phyloP scores from a whole-genome alignment of 2,113 vertebrate species.

The Pollachius pollachius region DNA sequence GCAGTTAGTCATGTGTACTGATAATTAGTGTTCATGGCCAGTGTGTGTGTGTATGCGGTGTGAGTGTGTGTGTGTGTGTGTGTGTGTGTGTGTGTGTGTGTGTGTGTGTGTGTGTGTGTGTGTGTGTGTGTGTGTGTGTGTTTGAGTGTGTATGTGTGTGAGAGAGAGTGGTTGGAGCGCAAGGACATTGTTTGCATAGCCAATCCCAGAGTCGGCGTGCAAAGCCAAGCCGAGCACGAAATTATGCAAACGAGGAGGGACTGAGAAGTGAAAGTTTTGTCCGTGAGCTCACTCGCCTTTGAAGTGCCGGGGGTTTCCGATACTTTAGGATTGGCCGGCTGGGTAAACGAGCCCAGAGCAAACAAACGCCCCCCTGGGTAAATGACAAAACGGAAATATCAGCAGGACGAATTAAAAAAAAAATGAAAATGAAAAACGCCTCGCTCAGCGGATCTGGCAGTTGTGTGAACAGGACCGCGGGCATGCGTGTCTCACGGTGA shows the following conservation, averaged over 20 bases:
- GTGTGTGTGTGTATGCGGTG: background rate
- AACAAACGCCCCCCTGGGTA: slow-evolving; percentile 48
- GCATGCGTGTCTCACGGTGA: slow-evolving; percentile 34
- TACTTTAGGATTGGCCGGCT: slow-evolving; percentile 51
- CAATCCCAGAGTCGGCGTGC: slow-evolving; percentile 38
- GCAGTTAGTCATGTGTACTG: slow-evolving; percentile 49
- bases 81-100: background rate
- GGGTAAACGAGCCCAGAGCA: slow-evolving; percentile 43
- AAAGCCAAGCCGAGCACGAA: slow-evolving; percentile 12
- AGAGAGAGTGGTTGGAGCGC: background rate
- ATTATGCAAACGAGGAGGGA: slow-evolving; percentile 58
- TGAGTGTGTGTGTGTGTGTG: background rate
- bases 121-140: too few species aligned
- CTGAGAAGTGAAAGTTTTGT: slow-evolving; percentile 29
- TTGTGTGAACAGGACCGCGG: slow-evolving; percentile 37
- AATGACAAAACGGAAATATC: slow-evolving; percentile 50
- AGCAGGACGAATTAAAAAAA: slow-evolving; percentile 29
- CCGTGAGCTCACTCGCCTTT: slow-evolving; percentile 44
- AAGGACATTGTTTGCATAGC: slow-evolving; percentile 48
- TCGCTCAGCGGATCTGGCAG: slow-evolving; percentile 34
- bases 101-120: background rate
- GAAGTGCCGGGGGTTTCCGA: slow-evolving; percentile 47
- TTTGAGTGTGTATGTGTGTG: background rate
- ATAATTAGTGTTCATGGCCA: slow-evolving; percentile 24
- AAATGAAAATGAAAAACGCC: slow-evolving; percentile 1